A percentile compares a stretch with the other conserved stretches of the same genome.
Conservation (phyloP, 2,113 vertebrate species). For the Nesoenas mayeri region DNA sequence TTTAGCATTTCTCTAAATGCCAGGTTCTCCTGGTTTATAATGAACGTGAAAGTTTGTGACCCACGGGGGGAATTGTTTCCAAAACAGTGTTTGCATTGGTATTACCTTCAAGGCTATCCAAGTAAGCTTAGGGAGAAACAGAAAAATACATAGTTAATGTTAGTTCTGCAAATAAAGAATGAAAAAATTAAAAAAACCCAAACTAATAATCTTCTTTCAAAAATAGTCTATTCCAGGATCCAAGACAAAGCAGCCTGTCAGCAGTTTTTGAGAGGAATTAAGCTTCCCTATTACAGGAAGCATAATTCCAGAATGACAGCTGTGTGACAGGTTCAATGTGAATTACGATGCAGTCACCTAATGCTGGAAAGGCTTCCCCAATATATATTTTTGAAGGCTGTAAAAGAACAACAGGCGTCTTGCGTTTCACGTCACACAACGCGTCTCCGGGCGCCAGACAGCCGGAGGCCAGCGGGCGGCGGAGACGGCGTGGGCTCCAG, state of each 20-base stretch:
- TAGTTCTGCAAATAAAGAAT: constrained; percentile 61
- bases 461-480: not conserved
- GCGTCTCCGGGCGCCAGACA: not conserved
- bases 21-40: not conserved
- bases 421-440: not conserved
- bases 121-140: constrained; percentile 95
- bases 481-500: not conserved
- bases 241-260: not conserved
- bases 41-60: constrained; percentile 45
- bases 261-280: not conserved
- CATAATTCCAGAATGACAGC: not conserved
- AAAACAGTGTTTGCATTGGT: constrained; percentile 48
- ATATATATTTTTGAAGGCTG: not conserved
- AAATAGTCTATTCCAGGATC: not conserved
- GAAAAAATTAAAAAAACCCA: not conserved
- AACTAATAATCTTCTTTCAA: constrained; percentile 40
- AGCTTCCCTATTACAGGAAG: not conserved
- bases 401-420: not conserved
- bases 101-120: constrained; percentile 99
- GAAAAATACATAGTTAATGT: constrained; percentile 81
- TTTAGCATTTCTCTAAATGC: not conserved
- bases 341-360: not conserved
- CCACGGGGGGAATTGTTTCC: constrained; percentile 53
- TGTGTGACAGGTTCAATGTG: not conserved
- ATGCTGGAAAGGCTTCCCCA: not conserved